Evolutionary conservation across 1,140 invertebrate genomes (phyloP).

Genomic region (Bombus terrestris): DNA sequence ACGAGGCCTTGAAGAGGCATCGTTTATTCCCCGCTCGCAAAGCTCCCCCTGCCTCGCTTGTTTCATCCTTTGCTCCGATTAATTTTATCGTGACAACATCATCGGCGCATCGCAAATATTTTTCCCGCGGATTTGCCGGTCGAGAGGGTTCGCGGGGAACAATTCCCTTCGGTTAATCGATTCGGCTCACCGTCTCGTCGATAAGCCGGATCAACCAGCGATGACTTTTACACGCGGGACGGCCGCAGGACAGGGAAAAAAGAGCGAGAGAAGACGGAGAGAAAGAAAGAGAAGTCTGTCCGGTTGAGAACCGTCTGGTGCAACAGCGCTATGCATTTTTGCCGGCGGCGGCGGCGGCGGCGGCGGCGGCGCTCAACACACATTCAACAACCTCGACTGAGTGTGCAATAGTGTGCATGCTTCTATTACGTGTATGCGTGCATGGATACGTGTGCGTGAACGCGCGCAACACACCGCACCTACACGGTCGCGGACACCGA

Average conservation of each 20-base stretch:
- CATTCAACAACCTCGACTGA: not conserved
- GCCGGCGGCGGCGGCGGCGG: conserved; percentile 69
- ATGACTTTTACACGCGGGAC: conserved; percentile 41
- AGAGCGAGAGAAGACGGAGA: conserved; percentile 25
- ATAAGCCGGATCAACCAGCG: conserved; percentile 50
- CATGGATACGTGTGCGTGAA: not conserved
- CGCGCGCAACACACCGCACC: not conserved
- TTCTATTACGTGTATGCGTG: not conserved
- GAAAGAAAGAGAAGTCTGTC: conserved; percentile 60
- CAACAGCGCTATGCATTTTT: conserved; percentile 79
- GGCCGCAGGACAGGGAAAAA: not conserved
- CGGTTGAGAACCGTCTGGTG: conserved; percentile 78
- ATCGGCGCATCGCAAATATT: conserved; percentile 48
- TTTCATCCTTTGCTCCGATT: conserved; percentile 47
- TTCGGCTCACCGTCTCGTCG: conserved; percentile 52
- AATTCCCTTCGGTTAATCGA: conserved; percentile 44
- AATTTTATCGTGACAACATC: conserved; percentile 63
- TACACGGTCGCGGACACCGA: conserved; percentile 19
- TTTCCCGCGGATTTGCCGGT: conserved; percentile 33
- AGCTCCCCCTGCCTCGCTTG: not conserved
- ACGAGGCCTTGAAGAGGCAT: conserved; percentile 60
- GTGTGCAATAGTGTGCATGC: not conserved
- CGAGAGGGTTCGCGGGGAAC: not conserved
- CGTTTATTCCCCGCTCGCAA: conserved; percentile 41
- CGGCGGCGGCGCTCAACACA: conserved; percentile 53